Conservation (phyloP, 35 echinoderm and acorn worm genomes). For the Amphiura filiformis region DNA sequence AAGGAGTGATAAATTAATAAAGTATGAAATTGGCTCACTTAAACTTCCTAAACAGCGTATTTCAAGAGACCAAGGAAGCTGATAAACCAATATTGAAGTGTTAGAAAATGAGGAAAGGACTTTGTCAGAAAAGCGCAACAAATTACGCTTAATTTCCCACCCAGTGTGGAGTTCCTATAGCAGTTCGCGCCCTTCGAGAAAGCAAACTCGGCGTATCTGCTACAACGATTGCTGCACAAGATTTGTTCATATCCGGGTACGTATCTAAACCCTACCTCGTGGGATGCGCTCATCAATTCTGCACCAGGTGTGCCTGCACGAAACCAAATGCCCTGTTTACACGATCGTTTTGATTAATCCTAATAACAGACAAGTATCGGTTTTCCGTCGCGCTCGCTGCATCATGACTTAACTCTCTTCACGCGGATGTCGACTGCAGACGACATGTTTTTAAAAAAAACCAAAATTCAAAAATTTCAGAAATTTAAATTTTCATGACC, state of each 20-base stretch:
- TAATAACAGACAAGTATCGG: neutral
- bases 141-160: neutral
- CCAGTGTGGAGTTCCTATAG: neutral
- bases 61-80: neutral
- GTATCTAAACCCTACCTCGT: neutral
- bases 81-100: neutral
- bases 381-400: neutral
- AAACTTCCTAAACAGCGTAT: neutral
- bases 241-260: neutral
- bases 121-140: neutral
- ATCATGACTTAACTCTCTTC: too few species aligned
- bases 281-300: neutral
- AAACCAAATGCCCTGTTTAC: neutral
- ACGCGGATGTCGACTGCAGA: too few species aligned
- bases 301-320: neutral
- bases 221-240: too few species aligned
- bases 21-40: neutral
- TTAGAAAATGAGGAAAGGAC: neutral
- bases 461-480: too few species aligned
- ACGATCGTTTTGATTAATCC: slow-evolving; percentile 4
- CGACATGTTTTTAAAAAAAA: too few species aligned
- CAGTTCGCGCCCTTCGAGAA: neutral
- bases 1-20: neutral
- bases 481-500: too few species aligned
- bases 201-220: neutral